Evolutionary conservation across 2,888 invertebrate genomes (phyloP).

Genomic region (Melikaiella ostensackeni): DNA sequence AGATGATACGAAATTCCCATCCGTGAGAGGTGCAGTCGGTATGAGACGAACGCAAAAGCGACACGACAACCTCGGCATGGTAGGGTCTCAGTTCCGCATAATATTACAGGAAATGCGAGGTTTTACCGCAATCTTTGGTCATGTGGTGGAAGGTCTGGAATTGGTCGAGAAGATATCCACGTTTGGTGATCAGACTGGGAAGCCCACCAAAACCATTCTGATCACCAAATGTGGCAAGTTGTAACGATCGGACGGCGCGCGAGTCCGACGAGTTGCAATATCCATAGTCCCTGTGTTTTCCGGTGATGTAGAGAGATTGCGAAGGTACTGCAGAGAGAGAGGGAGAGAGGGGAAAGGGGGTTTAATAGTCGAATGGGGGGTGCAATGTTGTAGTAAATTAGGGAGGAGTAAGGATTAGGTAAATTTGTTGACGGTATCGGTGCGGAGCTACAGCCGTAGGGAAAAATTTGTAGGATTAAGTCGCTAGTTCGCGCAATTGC

Average conservation of each 20-base stretch:
- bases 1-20: slow-evolving; percentile 87
- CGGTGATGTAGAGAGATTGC: slow-evolving; percentile 23
- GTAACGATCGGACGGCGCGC: slow-evolving; percentile 73
- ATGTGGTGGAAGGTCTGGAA: slow-evolving; percentile 88
- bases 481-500: slow-evolving; percentile 36
- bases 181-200: slow-evolving; percentile 87
- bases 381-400: slow-evolving; percentile 13
- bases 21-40: slow-evolving; percentile 87
- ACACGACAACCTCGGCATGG: slow-evolving; percentile 88
- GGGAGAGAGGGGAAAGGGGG: too few relatives aligned
- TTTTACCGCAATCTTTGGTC: slow-evolving; percentile 90
- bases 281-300: slow-evolving; percentile 39
- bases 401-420: neutral
- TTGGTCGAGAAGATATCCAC: slow-evolving; percentile 88
- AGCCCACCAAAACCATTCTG: slow-evolving; percentile 86
- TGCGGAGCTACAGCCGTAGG: neutral
- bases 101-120: slow-evolving; percentile 90
- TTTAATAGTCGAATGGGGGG: slow-evolving; percentile 21
- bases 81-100: slow-evolving; percentile 91
- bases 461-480: slow-evolving; percentile 36
- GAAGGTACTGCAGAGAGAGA: slow-evolving; percentile 5
- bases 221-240: slow-evolving; percentile 88
- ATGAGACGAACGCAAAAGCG: slow-evolving; percentile 90
- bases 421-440: slow-evolving; percentile 20
- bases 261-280: slow-evolving; percentile 28